Evolutionary conservation across 2,888 invertebrate genomes (phyloP), one percentile per base, ranked within the genome.

Genomic region (Eupithecia vulgata): DNA sequence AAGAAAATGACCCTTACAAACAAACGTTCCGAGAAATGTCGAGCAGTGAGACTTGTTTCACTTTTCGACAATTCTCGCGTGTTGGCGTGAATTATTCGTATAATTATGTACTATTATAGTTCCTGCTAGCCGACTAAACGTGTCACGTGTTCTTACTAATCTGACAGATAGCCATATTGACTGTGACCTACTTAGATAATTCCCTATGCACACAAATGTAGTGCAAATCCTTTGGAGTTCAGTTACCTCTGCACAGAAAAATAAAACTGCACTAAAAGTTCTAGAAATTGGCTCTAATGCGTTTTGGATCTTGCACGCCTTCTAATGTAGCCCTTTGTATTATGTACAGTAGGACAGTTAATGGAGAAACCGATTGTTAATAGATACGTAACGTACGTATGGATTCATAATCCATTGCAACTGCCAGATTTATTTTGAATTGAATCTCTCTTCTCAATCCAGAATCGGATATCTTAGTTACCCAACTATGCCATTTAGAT

Each of bases 111-210:
- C 7, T 65, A 30, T 5, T 52, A 10, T 13, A 57, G 30, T 30
- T 12, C 12, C 5, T 37, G 17, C 65, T 21, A 25, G 8, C 37
- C 64, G 12, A 65, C 65, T 65, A 15, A 65, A n/a, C 6, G n/a
- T 21, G 40, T 40, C 25, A 34, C 21, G 42, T 61, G 69, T 37
- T 59, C 42, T 68, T n/a, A 17, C 52, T 72, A 64, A 73, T 64
- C 71, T 68, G 37, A 37, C 30, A 66, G 68, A 73, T 73, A 66
- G 68, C 70, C 66, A 62, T 68, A 73, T 67, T 73, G 21, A 67
- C 45, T 30, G 30, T 21, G 62, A 40, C 67, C 70, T 68, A 73
- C 67, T 45, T 35, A 70, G 73, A 73, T 73, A 73, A 40, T 65
- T 57, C 42, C 62, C 42, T 48, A 69, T 30, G 65, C 25, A 65